Evolutionary conservation across 2,113 vertebrate genomes (phyloP), one percentile per base, ranked within the genome.

Genomic region (Scortum barcoo): DNA sequence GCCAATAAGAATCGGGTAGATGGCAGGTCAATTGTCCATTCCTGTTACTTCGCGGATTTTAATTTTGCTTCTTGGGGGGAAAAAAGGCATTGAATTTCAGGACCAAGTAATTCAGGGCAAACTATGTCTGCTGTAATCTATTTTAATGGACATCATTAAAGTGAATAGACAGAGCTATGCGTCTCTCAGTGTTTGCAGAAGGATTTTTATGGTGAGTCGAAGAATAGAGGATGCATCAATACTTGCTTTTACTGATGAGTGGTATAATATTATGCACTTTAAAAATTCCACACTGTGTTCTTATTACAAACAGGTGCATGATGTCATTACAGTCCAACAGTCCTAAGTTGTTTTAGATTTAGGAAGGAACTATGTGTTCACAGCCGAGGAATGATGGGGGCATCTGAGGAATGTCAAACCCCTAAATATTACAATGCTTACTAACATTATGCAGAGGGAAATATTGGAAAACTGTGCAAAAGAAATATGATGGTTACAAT

Each of bases 101-200:
- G 62, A 40, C 36, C 30, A 38, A 83, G 74, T 74, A 65, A 84
- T 86, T 87, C 53, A 65, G 30, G 48, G 61, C 24, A 86, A 90
- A 84, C 68, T 56, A n/a, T 73, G 61, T 68, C 85, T 74, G 66
- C 44, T 84, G 72, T 78, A 65, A 81, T 90, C 57, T 70, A 72
- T 83, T 88, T 90, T 76, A 92, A 88, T 85, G 62, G 76, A 58
- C 14, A 44, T 82, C 72, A 84, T 75, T 86, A 84, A 91, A 90
- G 3, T 78, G 46, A 78, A 81, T 13, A 60, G 68, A 88, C 56
- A 78, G 38, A 70, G 24, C 46, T 71, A 71, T 65, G 28, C 20
- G 72, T 63, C 58, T 54, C 11, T 50, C 60, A 38, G 6, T 72
- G 74, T 88, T 78, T 78, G 73, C 42, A 72, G 40, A 67, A 48